phyloP scores from a whole-genome alignment of 30 jellyfish, hydroid and myxozoan genomes.

The Aurelia sp. region DNA sequence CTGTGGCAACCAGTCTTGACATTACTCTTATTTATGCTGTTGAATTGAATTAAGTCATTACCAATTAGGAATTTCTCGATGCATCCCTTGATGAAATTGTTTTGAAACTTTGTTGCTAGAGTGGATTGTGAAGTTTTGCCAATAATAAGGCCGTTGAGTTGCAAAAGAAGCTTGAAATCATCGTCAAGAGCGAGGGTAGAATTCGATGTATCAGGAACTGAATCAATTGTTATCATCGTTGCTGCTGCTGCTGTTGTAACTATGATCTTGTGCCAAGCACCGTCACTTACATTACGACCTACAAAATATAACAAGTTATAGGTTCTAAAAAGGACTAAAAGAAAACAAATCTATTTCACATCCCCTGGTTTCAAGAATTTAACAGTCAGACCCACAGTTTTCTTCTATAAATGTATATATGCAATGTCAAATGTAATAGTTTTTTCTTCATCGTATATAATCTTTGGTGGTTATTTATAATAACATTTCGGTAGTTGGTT shows the following conservation, averaged over 20 bases:
- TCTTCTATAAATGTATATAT: too few relatives aligned
- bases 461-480: too few relatives aligned
- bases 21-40: constrained; percentile 3
- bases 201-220: constrained; percentile 1
- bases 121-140: constrained; percentile 27
- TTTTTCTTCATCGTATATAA: too few relatives aligned
- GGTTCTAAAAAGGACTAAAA: too few relatives aligned
- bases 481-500: too few relatives aligned
- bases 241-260: not conserved
- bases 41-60: constrained; percentile 12
- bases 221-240: constrained; percentile 17
- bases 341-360: too few relatives aligned
- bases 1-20: constrained; percentile 60
- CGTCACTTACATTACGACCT: constrained; percentile 17
- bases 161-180: constrained; percentile 13
- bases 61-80: constrained; percentile 46
- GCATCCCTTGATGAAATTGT: constrained; percentile 57
- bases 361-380: too few relatives aligned
- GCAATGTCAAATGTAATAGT: too few relatives aligned
- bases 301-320: not conserved
- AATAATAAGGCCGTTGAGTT: constrained; percentile 19
- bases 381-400: too few relatives aligned
- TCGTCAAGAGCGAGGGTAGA: not conserved
- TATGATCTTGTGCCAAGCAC: constrained; percentile 12
- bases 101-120: constrained; percentile 9